Conservation (phyloP, 2,888 invertebrate species). For the Zeuzera pyrina region DNA sequence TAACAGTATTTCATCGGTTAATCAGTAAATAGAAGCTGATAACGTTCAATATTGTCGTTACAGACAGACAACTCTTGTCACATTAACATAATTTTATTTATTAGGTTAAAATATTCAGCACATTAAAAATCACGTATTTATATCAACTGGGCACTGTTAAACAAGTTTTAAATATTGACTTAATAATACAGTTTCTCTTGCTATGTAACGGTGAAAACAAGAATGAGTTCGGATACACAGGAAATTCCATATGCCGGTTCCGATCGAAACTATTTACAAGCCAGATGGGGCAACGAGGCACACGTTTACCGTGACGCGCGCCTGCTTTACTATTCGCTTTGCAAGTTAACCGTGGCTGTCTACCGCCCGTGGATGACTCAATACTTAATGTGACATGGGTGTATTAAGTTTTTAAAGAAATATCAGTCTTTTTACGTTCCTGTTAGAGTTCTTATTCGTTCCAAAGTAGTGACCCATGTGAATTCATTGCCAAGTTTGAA, state of each 20-base stretch:
- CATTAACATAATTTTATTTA: conserved; percentile 18
- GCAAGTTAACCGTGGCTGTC: conserved; percentile 49
- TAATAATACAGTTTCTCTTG: not conserved
- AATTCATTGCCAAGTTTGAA: conserved; percentile 66
- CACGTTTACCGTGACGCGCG: conserved; percentile 40
- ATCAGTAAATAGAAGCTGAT: not conserved
- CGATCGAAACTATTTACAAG: conserved; percentile 33
- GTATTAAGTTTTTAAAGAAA: conserved; percentile 11
- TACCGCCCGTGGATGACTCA: conserved; percentile 35
- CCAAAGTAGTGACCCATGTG: conserved; percentile 12
- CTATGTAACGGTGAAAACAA: not conserved
- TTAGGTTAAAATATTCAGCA: conserved; percentile 52
- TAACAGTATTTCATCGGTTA: conserved; percentile 18
- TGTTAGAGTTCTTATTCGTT: conserved; percentile 21
- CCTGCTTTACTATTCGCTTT: conserved; percentile 51
- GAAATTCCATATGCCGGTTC: conserved; percentile 16
- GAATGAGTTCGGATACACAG: not conserved
- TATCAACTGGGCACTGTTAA: not conserved
- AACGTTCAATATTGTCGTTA: too few species aligned
- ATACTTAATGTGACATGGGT: conserved; percentile 34
- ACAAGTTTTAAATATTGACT: not conserved
- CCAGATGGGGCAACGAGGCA: conserved; percentile 23
- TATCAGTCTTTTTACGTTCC: conserved; percentile 16
- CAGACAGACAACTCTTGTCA: too few species aligned
- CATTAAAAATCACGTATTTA: conserved; percentile 20